Conservation (phyloP, 2,888 invertebrate genomes). For the Cryptus armator region DNA sequence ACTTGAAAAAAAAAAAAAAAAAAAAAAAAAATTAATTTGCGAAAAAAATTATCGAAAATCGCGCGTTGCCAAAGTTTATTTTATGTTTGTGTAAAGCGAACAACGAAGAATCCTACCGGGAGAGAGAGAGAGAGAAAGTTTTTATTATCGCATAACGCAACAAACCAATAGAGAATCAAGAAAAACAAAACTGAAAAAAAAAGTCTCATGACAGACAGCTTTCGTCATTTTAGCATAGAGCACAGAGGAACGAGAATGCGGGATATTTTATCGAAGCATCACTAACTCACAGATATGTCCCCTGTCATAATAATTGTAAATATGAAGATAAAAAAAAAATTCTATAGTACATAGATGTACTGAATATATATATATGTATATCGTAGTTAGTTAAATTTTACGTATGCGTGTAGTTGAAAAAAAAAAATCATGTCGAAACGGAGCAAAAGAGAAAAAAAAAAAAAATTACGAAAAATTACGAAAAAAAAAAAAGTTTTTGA, state of each 20-base stretch:
- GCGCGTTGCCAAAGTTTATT: slow-evolving; percentile 4
- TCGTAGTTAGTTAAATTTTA: slow-evolving; percentile 51
- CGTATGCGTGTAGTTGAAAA: slow-evolving; percentile 45
- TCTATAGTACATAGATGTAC: slow-evolving; percentile 53
- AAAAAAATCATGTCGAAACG: slow-evolving; percentile 2
- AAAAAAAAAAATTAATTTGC: neutral
- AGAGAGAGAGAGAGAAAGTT: slow-evolving; percentile 12
- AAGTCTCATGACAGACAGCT: slow-evolving; percentile 72
- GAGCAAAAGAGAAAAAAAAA: slow-evolving; percentile 5
- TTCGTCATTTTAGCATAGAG: slow-evolving; percentile 60
- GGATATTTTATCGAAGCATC: slow-evolving; percentile 67
- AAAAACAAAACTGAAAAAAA: slow-evolving; percentile 21
- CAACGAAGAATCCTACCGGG: slow-evolving; percentile 47
- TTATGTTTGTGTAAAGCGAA: slow-evolving; percentile 25
- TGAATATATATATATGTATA: slow-evolving; percentile 29
- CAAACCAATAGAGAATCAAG: slow-evolving; percentile 10
- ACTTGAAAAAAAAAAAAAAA: neutral
- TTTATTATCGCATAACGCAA: slow-evolving; percentile 48
- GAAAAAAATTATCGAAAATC: neutral
- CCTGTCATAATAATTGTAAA: slow-evolving; percentile 80
- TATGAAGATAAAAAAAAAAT: slow-evolving; percentile 69
- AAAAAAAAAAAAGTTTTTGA: neutral
- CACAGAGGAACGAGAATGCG: slow-evolving; percentile 52
- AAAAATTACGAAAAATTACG: too few species aligned
- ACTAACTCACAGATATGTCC: slow-evolving; percentile 64